A percentile compares a stretch with the other conserved stretches of the same genome.
These are phyloP conservation scores for Epinephelus malabaricus DNA, from an alignment of 2,797 vertebrate genomes.

Conservation along the genomic window DNA sequence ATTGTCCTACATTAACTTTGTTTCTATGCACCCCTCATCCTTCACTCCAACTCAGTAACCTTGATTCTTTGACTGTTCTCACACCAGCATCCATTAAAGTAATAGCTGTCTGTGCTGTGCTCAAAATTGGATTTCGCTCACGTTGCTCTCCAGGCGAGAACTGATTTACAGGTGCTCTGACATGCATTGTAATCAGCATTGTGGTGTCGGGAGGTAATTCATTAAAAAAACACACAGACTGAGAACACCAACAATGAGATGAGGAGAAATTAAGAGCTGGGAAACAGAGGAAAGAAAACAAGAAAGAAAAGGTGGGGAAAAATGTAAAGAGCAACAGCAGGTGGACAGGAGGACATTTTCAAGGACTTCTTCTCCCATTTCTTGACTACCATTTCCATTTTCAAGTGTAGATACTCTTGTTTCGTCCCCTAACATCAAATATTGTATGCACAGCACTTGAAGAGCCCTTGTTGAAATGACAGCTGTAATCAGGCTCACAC, in stretches of 20 bases:
- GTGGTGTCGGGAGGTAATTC: slow-evolving; percentile 32
- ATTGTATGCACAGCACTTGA: background rate
- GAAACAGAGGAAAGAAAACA: background rate
- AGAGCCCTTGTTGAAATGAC: background rate
- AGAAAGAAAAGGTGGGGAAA: background rate
- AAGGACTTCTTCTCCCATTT: slow-evolving; percentile 8
- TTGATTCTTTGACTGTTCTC: slow-evolving; percentile 17
- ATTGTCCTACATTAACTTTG: background rate
- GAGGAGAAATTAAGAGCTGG: background rate
- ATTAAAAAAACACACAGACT: slow-evolving; percentile 15
- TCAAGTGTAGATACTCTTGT: background rate
- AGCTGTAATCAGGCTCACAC: background rate
- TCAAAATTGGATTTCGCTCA: slow-evolving; percentile 43
- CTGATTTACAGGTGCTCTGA: slow-evolving; percentile 38
- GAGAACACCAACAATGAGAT: background rate
- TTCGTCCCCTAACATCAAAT: background rate
- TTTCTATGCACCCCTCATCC: background rate
- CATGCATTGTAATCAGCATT: slow-evolving; percentile 9
- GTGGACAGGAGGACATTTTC: background rate
- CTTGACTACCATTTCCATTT: background rate
- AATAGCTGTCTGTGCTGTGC: slow-evolving; percentile 23
- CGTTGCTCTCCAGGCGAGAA: slow-evolving; percentile 7
- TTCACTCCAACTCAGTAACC: slow-evolving; percentile 23
- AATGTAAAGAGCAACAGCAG: background rate
- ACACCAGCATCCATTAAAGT: slow-evolving; percentile 22